Conservation (phyloP, 2,797 vertebrate genomes). For the Rhinophrynus dorsalis region DNA sequence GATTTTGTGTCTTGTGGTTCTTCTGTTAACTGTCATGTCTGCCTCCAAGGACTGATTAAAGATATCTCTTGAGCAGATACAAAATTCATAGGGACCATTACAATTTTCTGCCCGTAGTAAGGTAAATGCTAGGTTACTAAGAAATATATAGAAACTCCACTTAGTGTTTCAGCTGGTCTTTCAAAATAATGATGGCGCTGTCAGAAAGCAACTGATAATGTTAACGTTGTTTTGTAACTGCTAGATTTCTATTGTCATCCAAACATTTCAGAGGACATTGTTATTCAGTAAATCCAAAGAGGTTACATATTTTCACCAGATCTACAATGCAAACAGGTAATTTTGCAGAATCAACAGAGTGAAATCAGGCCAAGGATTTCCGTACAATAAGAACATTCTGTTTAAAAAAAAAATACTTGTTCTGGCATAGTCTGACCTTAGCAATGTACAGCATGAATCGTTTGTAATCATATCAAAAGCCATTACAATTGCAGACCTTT, state of each 20-base stretch:
- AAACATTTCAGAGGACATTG: conserved; percentile 4
- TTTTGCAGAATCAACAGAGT: conserved; percentile 15
- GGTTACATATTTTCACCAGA: background rate
- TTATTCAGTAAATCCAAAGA: background rate
- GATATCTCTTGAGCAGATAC: too few species aligned
- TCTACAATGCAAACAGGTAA: conserved; percentile 1
- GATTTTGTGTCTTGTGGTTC: too few species aligned
- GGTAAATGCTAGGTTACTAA: too few species aligned
- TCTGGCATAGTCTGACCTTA: background rate
- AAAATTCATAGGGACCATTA: too few species aligned
- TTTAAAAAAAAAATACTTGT: background rate
- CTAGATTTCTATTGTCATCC: background rate
- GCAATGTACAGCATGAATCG: background rate
- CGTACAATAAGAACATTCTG: conserved; percentile 19
- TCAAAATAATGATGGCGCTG: too few species aligned
- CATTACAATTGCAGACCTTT: background rate
- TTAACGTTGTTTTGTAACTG: background rate
- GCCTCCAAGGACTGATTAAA: too few species aligned
- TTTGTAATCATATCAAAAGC: background rate
- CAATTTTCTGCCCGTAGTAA: too few species aligned
- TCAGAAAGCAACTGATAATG: too few species aligned
- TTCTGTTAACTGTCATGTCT: too few species aligned
- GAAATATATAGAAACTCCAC: too few species aligned
- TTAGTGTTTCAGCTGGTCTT: too few species aligned
- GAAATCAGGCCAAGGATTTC: conserved; percentile 7